Evolutionary conservation across 2,797 vertebrate species (phyloP).

Genomic region (Esox lucius): DNA sequence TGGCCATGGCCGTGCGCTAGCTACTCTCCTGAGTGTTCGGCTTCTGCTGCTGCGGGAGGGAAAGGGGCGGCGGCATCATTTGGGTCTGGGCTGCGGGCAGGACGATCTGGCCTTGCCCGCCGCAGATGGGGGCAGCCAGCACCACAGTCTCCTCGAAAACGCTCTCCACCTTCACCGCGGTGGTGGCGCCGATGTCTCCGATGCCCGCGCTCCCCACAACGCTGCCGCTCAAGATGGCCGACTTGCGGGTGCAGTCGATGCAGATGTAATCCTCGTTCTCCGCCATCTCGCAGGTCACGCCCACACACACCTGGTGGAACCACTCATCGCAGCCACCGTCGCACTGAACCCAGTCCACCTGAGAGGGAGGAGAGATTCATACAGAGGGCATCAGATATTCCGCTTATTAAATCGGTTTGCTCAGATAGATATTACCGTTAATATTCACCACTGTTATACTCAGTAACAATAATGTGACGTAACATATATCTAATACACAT

Average conservation of each 20-base stretch:
- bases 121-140: conserved; percentile 73
- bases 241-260: conserved; percentile 87
- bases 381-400: background rate
- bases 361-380: conserved; percentile 33
- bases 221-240: conserved; percentile 36
- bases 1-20: conserved; percentile 73
- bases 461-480: no score
- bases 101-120: conserved; percentile 53
- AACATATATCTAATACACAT: no score
- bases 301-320: conserved; percentile 99
- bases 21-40: conserved; percentile 85
- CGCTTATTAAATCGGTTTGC: background rate
- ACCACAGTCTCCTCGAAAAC: conserved; percentile 74
- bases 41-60: conserved; percentile 37
- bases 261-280: conserved; percentile 99
- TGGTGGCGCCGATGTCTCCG: conserved; percentile 25
- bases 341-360: conserved; percentile 99
- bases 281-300: conserved; percentile 96
- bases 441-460: background rate
- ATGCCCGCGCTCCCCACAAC: conserved; percentile 26
- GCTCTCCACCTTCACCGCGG: conserved; percentile 64
- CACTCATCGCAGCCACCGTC: conserved; percentile 98
- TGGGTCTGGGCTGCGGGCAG: conserved; percentile 11
- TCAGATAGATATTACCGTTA: background rate
- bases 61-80: conserved; percentile 28